Percentiles rank a stretch among this genome's conserved stretches.
Evolutionary conservation across 2,797 vertebrate genomes (phyloP).

Genomic region (Sebastes hopkinsi): DNA sequence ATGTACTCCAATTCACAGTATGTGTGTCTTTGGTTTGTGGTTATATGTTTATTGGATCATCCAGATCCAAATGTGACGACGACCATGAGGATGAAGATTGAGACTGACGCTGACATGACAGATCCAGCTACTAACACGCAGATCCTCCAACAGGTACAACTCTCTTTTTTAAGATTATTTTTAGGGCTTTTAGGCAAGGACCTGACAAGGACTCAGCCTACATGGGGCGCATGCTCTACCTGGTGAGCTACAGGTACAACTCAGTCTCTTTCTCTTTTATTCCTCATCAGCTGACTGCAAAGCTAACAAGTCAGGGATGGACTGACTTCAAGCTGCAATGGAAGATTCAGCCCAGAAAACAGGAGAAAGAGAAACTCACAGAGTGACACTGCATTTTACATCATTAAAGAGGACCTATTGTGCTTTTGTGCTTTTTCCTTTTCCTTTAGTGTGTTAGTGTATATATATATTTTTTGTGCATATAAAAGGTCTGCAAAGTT

Average conservation of each 20-base stretch:
- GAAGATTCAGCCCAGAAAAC: not conserved
- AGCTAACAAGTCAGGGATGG: not conserved
- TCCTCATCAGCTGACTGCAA: not conserved
- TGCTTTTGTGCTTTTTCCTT: too few relatives aligned
- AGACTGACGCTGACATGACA: not conserved
- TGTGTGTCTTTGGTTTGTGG: too few relatives aligned
- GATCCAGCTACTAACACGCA: not conserved
- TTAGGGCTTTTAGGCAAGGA: too few relatives aligned
- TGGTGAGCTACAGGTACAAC: not conserved
- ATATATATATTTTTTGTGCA: too few relatives aligned
- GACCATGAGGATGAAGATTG: not conserved
- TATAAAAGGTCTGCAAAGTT: too few relatives aligned
- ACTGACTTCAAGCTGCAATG: not conserved
- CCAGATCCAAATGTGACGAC: not conserved
- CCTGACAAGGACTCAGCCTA: too few relatives aligned
- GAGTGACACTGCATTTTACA: not conserved
- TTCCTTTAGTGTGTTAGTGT: too few relatives aligned
- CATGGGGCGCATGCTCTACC: too few relatives aligned
- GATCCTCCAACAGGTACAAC: slow-evolving; percentile 14
- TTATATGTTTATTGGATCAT: too few relatives aligned
- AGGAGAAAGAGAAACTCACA: not conserved
- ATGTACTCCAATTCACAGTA: too few relatives aligned
- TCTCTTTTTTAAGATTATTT: too few relatives aligned
- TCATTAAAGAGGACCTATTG: not conserved
- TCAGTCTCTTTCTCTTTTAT: not conserved